A percentile compares a stretch with the other conserved stretches of the same genome.
phyloP scores from a whole-genome alignment of 2,113 vertebrate species.

The Spea bombifrons region DNA sequence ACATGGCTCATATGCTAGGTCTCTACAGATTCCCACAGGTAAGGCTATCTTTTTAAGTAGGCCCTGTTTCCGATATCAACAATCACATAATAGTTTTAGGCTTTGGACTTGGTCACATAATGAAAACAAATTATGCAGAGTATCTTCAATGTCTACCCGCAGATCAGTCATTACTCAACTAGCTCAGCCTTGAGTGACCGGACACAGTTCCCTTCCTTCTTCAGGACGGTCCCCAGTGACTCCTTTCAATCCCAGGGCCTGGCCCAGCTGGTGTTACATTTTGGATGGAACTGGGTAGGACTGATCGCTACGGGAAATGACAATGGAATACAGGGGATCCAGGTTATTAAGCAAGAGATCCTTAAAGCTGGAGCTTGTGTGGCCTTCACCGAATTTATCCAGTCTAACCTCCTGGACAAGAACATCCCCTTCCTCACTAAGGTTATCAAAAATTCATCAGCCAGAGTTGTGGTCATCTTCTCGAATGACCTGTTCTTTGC shows the following conservation, averaged over 20 bases:
- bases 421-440: background rate
- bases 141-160: background rate
- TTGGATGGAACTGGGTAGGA: slow-evolving; percentile 48
- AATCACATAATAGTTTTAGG: too few relatives aligned
- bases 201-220: slow-evolving; percentile 32
- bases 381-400: slow-evolving; percentile 30
- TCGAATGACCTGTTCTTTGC: background rate
- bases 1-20: slow-evolving; percentile 46
- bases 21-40: slow-evolving; percentile 46
- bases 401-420: background rate
- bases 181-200: slow-evolving; percentile 27
- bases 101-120: too few relatives aligned
- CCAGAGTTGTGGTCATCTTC: slow-evolving; percentile 29
- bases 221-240: slow-evolving; percentile 36
- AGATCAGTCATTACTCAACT: slow-evolving; percentile 33
- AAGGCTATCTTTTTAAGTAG: background rate
- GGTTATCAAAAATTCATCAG: slow-evolving; percentile 30
- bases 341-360: slow-evolving; percentile 22
- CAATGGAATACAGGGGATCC: slow-evolving; percentile 11
- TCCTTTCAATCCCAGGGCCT: slow-evolving; percentile 29
- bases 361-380: slow-evolving; percentile 36
- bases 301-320: slow-evolving; percentile 20
- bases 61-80: too few relatives aligned
- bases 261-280: slow-evolving; percentile 19
- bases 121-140: too few relatives aligned